Evolutionary conservation across 2,113 vertebrate species (phyloP), one percentile per base, ranked within the genome.

Genomic region (Rhinopithecus roxellana): DNA sequence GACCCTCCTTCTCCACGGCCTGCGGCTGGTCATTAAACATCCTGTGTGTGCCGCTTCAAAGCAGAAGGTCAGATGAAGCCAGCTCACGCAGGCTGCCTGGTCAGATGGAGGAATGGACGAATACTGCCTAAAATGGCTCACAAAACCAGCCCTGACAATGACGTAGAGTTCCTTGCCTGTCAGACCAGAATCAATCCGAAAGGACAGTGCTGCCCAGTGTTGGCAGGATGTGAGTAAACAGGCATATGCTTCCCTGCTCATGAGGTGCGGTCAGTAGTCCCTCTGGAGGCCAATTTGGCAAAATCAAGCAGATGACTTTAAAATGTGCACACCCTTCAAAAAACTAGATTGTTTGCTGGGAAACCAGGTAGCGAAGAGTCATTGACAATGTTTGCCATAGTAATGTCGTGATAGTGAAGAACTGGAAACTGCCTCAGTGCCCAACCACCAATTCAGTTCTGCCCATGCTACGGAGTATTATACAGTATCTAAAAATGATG

Each of bases 211-310:
- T 3, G 1, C 61, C 48, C 52, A 27, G 23, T 27, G 10, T 81
- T 50, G 38, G 27, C 40, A 64, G 45, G 55, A 32, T 45, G 35
- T 61, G 43, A 57, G 45, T 12, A 57, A 20, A 40, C 30, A 30
- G 55, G 50, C 80, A 48, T 48, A 11, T 2, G 5, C 79, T 13
- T 14, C 69, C 20, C 32, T n/a, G 11, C 64, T 78, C 2, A 27
- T 5, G 0, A 18, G 17, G 38, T 50, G 48, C 8, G 0, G 38
- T 9, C 48, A 8, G 3, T 1, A 3, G 8, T 4, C 50, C 50
- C 22, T 74, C 52, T 38, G 52, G 16, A 85, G 38, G 64, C n/a
- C 55, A 22, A 2, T 38, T 48, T 43, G 85, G n/a, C 43, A 89
- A 38, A 40, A 30, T 38, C 6, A 8, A 52, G 48, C 6, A 50